Evolutionary conservation across 2,888 invertebrate genomes (phyloP), one percentile per base, ranked within the genome.

Genomic region (Crioceris asparagi): DNA sequence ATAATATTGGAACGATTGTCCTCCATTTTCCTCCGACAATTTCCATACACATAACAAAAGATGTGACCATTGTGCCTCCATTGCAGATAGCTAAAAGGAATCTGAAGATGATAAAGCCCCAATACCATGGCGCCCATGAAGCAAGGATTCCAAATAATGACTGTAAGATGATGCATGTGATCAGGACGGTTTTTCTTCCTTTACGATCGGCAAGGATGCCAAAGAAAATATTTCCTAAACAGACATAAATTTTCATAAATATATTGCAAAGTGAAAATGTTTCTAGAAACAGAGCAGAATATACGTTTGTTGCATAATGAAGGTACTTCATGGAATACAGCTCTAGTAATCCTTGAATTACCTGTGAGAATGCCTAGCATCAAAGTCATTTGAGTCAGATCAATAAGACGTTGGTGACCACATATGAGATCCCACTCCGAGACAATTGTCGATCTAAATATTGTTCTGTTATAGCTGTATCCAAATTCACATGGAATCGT

Each of bases 371-470:
- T 69, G 3, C 79, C 79, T 54, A 71, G 67, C 77, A 78, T 78
- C 57, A 77, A 67, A 2, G 70, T 60, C 21, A 70, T 68, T 56
- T 78, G 78, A 3, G 75, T 68, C 7, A 74, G 65, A 52, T 77
- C 73, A 29, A 71, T 62, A 44, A 72, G 57, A 64, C 71, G 69
- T 51, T 69, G 69, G 30, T 65, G 66, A 4, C 68, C 66, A 54
- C 79, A 79, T 12, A 79, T 75, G 44, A 79, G 63, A 60, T 74
- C 57, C 75, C 75, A 79, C 59, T 79, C 75, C 1, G 77, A 74
- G 19, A 72, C 69, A 26, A 82, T 79, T 7, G 75, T 79, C 29
- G 74, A 70, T 23, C 55, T 62, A 54, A 79, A 79, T 26, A 70
- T 52, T 17, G 66, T 67, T 16, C 56, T 61, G 48, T 82, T 74